Percentiles rank a stretch among this genome's conserved stretches.
These are phyloP conservation scores for Amblyraja radiata DNA, from an alignment of 2,797 vertebrate species.

Conservation along the genomic window DNA sequence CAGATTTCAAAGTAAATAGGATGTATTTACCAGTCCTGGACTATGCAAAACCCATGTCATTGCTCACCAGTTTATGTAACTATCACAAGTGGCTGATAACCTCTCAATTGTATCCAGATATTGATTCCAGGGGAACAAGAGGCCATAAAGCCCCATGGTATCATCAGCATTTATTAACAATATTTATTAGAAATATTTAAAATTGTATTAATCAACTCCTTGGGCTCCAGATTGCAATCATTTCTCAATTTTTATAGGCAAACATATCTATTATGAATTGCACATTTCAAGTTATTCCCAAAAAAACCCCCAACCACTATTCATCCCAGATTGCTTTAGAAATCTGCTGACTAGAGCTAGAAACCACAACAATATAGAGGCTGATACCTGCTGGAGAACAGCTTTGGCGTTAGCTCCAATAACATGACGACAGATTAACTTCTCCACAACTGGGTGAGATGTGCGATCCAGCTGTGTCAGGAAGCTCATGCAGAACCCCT, in stretches of 20 bases:
- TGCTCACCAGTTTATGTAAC: background rate
- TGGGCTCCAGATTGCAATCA: background rate
- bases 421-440: conserved; percentile 79
- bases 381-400: conserved; percentile 76
- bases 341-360: background rate
- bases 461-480: conserved; percentile 85
- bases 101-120: background rate
- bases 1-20: background rate
- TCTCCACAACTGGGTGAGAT: conserved; percentile 83
- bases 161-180: background rate
- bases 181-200: background rate
- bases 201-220: background rate
- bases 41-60: background rate
- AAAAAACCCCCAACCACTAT: background rate
- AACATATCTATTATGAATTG: background rate
- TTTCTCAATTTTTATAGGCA: background rate
- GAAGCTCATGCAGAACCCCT: conserved; percentile 96
- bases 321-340: background rate
- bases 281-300: background rate
- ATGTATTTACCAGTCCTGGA: background rate
- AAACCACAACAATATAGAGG: background rate
- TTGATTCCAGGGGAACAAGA: background rate
- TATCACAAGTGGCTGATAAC: no score
- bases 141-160: background rate
- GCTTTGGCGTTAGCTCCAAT: conserved; percentile 76